Evolutionary conservation across 1,140 invertebrate species (phyloP).

Genomic region (Cecropterus lyciades): DNA sequence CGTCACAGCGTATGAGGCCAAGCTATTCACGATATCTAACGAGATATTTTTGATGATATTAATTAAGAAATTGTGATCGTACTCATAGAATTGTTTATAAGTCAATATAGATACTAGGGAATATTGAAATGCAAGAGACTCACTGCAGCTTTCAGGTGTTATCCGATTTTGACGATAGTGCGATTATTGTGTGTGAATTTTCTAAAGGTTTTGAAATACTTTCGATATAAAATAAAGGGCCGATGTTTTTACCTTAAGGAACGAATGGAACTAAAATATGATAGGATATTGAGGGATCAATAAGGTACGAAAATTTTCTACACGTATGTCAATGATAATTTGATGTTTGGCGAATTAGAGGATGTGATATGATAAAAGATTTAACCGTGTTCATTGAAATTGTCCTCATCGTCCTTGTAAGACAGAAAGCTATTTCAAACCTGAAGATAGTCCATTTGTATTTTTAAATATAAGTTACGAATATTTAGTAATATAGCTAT

Average conservation of each 20-base stretch:
- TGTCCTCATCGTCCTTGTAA: conserved; percentile 35
- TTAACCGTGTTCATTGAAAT: neutral
- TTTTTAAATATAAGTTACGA: conserved; percentile 54
- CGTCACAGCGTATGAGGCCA: conserved; percentile 52
- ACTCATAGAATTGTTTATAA: conserved; percentile 41
- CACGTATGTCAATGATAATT: conserved; percentile 34
- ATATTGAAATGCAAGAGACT: conserved; percentile 36
- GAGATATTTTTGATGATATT: conserved; percentile 66
- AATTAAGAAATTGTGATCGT: conserved; percentile 63
- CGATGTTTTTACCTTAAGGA: conserved; percentile 36
- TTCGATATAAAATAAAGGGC: conserved; percentile 37
- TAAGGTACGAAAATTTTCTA: conserved; percentile 54
- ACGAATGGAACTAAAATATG: conserved; percentile 51
- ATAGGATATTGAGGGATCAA: conserved; percentile 75
- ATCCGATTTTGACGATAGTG: conserved; percentile 16
- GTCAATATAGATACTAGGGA: conserved; percentile 38
- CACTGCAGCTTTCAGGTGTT: conserved; percentile 29
- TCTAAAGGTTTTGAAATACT: conserved; percentile 76
- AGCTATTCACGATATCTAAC: conserved; percentile 53
- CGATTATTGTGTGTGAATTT: conserved; percentile 48
- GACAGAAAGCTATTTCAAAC: conserved; percentile 75
- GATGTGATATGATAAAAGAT: conserved; percentile 13
- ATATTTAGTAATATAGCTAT: conserved; percentile 57
- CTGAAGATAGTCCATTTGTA: conserved; percentile 62
- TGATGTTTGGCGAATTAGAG: conserved; percentile 19